Evolutionary conservation across 64 coral and sea anemone genomes (phyloP), one percentile per base, ranked within the genome.

Genomic region (Montipora capricornis): DNA sequence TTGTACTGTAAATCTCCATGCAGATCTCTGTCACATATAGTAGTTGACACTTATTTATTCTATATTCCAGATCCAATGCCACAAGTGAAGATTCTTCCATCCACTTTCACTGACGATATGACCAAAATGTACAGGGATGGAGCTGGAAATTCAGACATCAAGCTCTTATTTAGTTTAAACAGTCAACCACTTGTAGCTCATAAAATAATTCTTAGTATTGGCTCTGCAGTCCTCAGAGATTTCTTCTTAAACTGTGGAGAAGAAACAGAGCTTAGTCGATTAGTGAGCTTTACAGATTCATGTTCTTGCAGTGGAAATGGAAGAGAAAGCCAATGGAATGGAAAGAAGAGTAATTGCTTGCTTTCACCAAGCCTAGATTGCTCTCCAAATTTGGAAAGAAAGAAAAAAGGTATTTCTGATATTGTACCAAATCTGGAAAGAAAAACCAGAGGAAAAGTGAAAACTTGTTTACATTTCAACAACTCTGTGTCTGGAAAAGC

Each of bases 171-270:
- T 77, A 26, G 29, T 24, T 61, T 52, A 11, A 75, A 83, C 53
- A 67, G 17, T 67, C 68, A 45, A 12, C 53, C 74, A 67, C 58
- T 87, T 45, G 60, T 68, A 61, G 82, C 82, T 10, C 91, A 93
- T 48, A 93, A 87, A 87, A 26, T 93, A 2, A 55, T 93, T 10
- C 91, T 93, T 60, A 64, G 81, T 29, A 87, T 93, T 8, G 91
- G 91, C 13, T 77, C 81, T 66, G 12, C 52, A 6, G 81, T 84
- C 4, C 78, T 93, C 24, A 50, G 57, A 20, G 82, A 93, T 58
- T 83, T 93, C 29, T 76, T 93, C 26, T 1, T 86, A 44, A 57
- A 86, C 61, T 26, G 68, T 62, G 73, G 60, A 5, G 82, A 86
- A 10, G 66, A 86, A 20, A 46, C 20, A 12, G 82, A 86, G 47